A percentile compares a stretch with the other conserved stretches of the same genome.
These are phyloP conservation scores for Chloropsis cyanopogon DNA, from an alignment of 2,113 vertebrate species.

Conservation along the genomic window DNA sequence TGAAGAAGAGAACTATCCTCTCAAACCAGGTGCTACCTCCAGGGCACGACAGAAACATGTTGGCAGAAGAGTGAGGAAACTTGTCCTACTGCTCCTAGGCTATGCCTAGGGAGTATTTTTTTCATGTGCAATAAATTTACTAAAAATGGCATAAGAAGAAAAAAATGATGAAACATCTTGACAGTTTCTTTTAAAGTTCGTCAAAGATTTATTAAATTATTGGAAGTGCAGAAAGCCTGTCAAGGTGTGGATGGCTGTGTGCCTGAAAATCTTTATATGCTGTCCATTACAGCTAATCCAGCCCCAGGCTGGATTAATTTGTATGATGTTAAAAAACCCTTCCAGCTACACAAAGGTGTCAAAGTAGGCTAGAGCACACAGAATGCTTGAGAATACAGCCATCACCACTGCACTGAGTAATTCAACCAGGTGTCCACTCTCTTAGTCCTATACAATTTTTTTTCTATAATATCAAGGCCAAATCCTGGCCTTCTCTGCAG, in stretches of 20 bases:
- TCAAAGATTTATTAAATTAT: slow-evolving; percentile 55
- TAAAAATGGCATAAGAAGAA: slow-evolving; percentile 57
- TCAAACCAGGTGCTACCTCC: slow-evolving; percentile 64
- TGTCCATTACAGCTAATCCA: slow-evolving; percentile 62
- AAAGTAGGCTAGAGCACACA: slow-evolving; percentile 11
- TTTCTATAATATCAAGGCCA: neutral
- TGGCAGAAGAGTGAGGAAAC: slow-evolving; percentile 29
- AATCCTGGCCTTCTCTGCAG: neutral
- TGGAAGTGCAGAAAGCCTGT: slow-evolving; percentile 46
- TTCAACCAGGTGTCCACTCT: neutral
- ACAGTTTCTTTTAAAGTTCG: slow-evolving; percentile 61
- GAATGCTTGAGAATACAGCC: neutral
- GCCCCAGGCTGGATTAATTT: slow-evolving; percentile 65
- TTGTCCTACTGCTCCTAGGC: slow-evolving; percentile 47
- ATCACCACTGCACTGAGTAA: neutral
- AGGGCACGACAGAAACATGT: slow-evolving; percentile 58
- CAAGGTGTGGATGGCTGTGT: slow-evolving; percentile 46
- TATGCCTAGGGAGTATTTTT: slow-evolving; percentile 63
- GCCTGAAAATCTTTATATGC: slow-evolving; percentile 55
- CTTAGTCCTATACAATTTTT: neutral
- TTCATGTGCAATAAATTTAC: slow-evolving; percentile 61
- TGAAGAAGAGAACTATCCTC: slow-evolving; percentile 26
- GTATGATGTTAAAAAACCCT: slow-evolving; percentile 54
- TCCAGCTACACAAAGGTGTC: slow-evolving; percentile 50
- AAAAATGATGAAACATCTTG: slow-evolving; percentile 52